phyloP scores from a whole-genome alignment of 2,113 vertebrate genomes.

The Hydropotes inermis region DNA sequence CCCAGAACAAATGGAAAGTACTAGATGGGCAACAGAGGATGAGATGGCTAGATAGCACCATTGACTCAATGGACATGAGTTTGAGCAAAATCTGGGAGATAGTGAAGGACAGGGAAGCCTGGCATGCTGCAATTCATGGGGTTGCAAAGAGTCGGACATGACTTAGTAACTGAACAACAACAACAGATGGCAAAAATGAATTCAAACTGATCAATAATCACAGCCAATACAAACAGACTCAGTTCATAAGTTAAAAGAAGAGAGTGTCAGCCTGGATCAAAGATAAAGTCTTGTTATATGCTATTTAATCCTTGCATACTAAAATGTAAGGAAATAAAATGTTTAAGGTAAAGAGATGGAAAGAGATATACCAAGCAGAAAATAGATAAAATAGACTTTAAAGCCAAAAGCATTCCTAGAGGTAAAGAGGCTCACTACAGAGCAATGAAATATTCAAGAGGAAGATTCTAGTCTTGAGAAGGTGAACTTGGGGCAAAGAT shows the following conservation, averaged over 20 bases:
- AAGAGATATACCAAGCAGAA: neutral
- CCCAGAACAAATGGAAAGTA: neutral
- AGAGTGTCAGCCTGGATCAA: neutral
- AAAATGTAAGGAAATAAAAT: neutral
- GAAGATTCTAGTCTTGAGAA: neutral
- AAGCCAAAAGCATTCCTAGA: neutral
- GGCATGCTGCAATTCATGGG: neutral
- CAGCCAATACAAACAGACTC: neutral
- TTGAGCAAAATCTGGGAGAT: neutral
- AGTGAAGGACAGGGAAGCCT: neutral
- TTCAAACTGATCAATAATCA: neutral
- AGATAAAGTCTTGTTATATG: neutral
- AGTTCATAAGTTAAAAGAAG: neutral
- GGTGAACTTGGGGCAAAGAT: neutral
- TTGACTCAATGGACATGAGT: neutral
- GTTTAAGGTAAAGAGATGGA: neutral
- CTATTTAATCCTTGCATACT: neutral
- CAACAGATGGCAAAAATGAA: neutral
- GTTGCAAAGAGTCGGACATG: neutral
- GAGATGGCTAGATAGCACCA: neutral
- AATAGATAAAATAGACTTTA: neutral
- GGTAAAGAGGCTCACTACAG: neutral
- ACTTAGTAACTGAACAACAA: neutral
- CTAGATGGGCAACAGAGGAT: neutral
- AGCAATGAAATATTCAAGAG: neutral